A percentile compares a stretch with the other conserved stretches of the same genome.
phyloP scores from a whole-genome alignment of 1,140 invertebrate genomes.

The Plectus sambesii region DNA sequence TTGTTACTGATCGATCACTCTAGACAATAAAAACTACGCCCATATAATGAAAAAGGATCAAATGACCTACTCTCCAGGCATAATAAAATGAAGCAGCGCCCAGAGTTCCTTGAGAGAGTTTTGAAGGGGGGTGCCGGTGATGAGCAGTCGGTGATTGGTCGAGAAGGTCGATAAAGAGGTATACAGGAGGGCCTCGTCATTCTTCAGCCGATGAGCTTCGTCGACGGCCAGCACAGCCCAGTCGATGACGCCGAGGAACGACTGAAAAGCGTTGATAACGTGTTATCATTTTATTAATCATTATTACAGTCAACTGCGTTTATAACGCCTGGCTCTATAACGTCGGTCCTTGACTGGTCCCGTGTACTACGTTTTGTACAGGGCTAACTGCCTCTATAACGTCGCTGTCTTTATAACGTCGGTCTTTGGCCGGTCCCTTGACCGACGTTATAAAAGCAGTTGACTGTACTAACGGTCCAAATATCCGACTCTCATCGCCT shows the following conservation, averaged over 20 bases:
- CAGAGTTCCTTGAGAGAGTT: conserved; percentile 98
- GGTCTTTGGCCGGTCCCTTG: no score
- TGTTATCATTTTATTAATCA: conserved; percentile 9
- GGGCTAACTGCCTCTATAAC: no score
- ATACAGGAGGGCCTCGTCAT: conserved; percentile 91
- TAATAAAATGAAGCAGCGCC: conserved; percentile 94
- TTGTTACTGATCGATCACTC: no score
- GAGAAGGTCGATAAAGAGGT: conserved; percentile 86
- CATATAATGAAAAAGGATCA: conserved; percentile 17
- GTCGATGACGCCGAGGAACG: conserved; percentile 68
- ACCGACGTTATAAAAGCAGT: no score
- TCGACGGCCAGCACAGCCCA: conserved; percentile 93
- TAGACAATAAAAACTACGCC: conserved; percentile 23
- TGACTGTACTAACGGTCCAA: no score
- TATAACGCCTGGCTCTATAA: no score
- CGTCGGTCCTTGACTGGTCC: no score
- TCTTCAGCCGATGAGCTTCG: conserved; percentile 95
- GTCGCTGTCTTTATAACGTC: no score
- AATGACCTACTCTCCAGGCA: conserved; percentile 71
- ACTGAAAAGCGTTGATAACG: conserved; percentile 34
- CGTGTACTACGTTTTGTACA: no score
- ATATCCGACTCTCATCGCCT: no score
- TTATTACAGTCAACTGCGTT: no score
- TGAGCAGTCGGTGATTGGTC: conserved; percentile 80
- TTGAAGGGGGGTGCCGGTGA: conserved; percentile 94